Conservation (phyloP, 2,113 vertebrate species). For the Murina feae region DNA sequence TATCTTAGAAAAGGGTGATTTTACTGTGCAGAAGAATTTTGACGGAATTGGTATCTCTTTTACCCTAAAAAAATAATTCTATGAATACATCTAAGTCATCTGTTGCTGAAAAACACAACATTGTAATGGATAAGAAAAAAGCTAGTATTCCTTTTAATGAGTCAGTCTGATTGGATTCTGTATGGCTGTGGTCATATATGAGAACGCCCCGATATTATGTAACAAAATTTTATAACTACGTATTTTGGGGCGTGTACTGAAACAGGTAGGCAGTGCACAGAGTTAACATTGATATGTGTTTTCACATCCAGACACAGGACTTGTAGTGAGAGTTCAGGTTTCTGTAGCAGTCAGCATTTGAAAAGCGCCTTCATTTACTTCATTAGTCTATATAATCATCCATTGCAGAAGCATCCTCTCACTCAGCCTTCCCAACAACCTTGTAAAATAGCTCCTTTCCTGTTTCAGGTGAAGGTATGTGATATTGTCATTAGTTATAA, state of each 20-base stretch:
- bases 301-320: neutral
- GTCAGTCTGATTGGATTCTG: neutral
- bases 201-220: too few species aligned
- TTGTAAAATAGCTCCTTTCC: neutral
- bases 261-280: neutral
- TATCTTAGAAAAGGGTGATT: neutral
- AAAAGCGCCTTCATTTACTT: neutral
- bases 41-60: neutral
- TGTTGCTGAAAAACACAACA: neutral
- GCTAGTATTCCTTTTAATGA: neutral
- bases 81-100: neutral
- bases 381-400: neutral
- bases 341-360: neutral
- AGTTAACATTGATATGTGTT: neutral
- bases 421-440: neutral
- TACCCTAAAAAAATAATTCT: neutral
- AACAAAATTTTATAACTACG: neutral
- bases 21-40: neutral
- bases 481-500: neutral
- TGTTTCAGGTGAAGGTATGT: neutral
- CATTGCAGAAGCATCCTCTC: neutral
- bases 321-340: neutral
- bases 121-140: neutral
- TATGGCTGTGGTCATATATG: neutral
- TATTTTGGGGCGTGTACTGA: neutral